A percentile compares a stretch with the other conserved stretches of the same genome.
Conservation (phyloP, 37 sponge, comb jelly and placozoan genomes). For the Bolinopsis microptera region DNA sequence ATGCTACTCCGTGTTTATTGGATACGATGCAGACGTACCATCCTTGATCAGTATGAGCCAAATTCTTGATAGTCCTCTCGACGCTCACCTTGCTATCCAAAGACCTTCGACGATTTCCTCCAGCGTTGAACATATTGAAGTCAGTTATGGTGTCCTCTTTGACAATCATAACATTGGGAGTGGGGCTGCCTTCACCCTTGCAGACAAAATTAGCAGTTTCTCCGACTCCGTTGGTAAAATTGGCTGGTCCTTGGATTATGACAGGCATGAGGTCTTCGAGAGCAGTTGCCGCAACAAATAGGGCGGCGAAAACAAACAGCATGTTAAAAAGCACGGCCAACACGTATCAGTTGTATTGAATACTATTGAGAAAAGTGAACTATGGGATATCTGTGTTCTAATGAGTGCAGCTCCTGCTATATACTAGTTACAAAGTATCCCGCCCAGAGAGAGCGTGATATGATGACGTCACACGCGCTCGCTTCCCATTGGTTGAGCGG, state of each 20-base stretch:
- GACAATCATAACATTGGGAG: neutral
- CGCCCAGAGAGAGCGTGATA: neutral
- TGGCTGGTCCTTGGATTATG: neutral
- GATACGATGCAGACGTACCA: slow-evolving; percentile 11
- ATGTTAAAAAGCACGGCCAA: too few relatives aligned
- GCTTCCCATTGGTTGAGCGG: neutral
- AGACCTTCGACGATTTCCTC: neutral
- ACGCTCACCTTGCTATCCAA: neutral
- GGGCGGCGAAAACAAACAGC: neutral
- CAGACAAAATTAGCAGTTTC: neutral
- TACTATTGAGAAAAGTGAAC: neutral
- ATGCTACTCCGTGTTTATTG: neutral
- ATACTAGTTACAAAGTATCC: neutral
- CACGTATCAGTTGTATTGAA: neutral
- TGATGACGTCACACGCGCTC: neutral
- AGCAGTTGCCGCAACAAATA: neutral
- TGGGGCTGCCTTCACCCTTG: neutral
- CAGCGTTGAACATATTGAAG: neutral
- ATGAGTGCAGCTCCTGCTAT: neutral
- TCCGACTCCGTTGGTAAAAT: neutral
- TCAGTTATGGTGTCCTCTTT: neutral
- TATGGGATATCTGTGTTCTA: neutral
- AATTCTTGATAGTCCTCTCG: neutral
- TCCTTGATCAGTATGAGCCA: neutral
- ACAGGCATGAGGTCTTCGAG: neutral